Conservation (phyloP, 1,140 invertebrate species). For the Pemphigus obesinymphae region DNA sequence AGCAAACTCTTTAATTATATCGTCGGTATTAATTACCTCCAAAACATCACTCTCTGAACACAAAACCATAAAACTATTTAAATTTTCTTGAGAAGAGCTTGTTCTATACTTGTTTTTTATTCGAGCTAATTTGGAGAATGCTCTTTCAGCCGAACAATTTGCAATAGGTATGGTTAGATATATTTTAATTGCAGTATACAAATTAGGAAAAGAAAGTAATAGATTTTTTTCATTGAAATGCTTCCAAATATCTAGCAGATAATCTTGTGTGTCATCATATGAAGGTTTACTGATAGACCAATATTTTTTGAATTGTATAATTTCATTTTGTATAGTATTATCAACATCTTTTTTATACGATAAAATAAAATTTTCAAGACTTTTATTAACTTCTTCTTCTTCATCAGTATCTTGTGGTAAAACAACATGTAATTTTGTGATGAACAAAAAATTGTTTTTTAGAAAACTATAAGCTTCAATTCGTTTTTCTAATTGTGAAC, state of each 20-base stretch:
- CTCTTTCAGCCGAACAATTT: too few species aligned
- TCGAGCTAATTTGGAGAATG: too few species aligned
- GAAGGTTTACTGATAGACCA: slow-evolving; percentile 7
- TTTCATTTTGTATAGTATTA: not conserved
- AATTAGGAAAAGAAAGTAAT: slow-evolving; percentile 3
- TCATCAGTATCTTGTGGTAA: not conserved
- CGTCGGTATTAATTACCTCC: too few species aligned
- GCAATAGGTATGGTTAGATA: too few species aligned
- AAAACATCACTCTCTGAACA: too few species aligned
- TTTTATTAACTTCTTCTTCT: not conserved
- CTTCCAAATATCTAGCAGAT: not conserved
- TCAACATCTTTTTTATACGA: not conserved
- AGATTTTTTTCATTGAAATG: not conserved
- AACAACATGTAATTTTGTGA: not conserved
- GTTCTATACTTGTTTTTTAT: too few species aligned
- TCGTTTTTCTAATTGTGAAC: not conserved
- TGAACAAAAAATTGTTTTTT: not conserved
- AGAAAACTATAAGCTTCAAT: not conserved
- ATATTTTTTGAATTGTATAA: slow-evolving; percentile 12
- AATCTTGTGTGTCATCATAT: not conserved
- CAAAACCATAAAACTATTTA: too few species aligned
- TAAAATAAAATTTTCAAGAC: not conserved
- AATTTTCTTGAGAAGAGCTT: too few species aligned
- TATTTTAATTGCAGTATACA: not conserved
- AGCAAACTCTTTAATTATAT: too few species aligned